Percentiles rank a stretch among this genome's conserved stretches.
These are phyloP conservation scores for Microplitis mediator DNA, from an alignment of 1,140 invertebrate species.

Conservation along the genomic window DNA sequence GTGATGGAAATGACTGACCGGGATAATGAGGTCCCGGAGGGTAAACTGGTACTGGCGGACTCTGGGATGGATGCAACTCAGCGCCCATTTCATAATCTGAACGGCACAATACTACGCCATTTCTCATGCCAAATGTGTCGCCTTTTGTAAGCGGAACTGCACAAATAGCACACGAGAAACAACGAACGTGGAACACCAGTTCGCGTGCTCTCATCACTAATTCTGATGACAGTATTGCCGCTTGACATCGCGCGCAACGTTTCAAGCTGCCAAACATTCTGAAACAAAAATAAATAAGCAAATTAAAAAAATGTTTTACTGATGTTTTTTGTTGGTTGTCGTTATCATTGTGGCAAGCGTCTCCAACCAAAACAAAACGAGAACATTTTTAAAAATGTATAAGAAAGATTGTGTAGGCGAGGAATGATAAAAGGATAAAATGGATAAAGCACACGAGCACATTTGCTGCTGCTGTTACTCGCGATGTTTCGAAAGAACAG, in stretches of 20 bases:
- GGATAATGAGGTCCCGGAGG: conserved; percentile 65
- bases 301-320: too few species aligned
- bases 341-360: too few species aligned
- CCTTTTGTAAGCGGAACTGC: conserved; percentile 82
- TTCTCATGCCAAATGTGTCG: conserved; percentile 92
- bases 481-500: too few species aligned
- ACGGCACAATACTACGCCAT: conserved; percentile 81
- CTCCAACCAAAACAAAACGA: too few species aligned
- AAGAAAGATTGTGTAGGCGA: neutral
- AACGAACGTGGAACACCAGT: conserved; percentile 92
- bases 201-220: conserved; percentile 93
- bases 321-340: too few species aligned
- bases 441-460: too few species aligned
- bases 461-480: too few species aligned
- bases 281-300: conserved; percentile 37
- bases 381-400: too few species aligned
- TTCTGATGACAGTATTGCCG: conserved; percentile 89
- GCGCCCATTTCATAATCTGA: conserved; percentile 82
- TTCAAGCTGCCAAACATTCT: conserved; percentile 81
- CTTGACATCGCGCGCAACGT: conserved; percentile 86
- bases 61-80: conserved; percentile 69
- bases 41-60: conserved; percentile 62
- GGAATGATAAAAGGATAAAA: conserved; percentile 6
- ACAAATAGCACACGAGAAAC: conserved; percentile 94
- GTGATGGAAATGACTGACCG: conserved; percentile 61